Evolutionary conservation across 2,113 vertebrate genomes (phyloP), one percentile per base, ranked within the genome.

Genomic region (Ctenodactylus gundi): DNA sequence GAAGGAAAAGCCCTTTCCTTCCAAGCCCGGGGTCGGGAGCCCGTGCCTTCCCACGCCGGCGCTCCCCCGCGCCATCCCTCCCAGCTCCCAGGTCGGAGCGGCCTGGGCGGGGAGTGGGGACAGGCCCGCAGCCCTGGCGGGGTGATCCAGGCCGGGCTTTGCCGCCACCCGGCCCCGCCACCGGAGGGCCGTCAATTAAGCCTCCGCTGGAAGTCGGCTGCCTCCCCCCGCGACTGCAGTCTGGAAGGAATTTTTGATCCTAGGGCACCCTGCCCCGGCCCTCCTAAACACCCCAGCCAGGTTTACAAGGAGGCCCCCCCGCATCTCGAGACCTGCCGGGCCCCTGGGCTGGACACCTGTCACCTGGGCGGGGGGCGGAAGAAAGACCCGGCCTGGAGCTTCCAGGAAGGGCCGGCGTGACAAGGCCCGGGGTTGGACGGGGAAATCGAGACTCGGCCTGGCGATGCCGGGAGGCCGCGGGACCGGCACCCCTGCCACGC

Each of bases 141-240:
- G 93, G 5, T 12, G 34, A 84, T 97, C 97, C 96, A 92, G 95
- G 88, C 97, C 97, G 23, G 90, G 53, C 93, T 97, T 97, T 96
- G 67, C 67, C 1, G 5, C 51, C 60, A 39, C 82, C 92, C 83
- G 93, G 82, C 65, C 55, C 53, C 67, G 76, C 41, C 85, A 72
- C 92, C 87, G 84, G 75, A 92, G 88, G 87, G 58, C 76, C 93
- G 86, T 95, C 94, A 96, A 96, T 97, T 96, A 96, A n/a, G 76
- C 90, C 92, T 83, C 88, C 64, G 0, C 9, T 82, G 94, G 87
- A 96, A 95, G 87, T 87, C 41, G 13, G 55, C 80, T 64, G 44
- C 58, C 88, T 57, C 81, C 92, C 51, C 55, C 70, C 72, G 3
- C 25, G n/a, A 31, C 67, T 49, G 25, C 21, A 62, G 87, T 78